These are phyloP conservation scores for Cyphomyrmex costatus DNA, from an alignment of 1,140 invertebrate genomes.

Conservation along the genomic window DNA sequence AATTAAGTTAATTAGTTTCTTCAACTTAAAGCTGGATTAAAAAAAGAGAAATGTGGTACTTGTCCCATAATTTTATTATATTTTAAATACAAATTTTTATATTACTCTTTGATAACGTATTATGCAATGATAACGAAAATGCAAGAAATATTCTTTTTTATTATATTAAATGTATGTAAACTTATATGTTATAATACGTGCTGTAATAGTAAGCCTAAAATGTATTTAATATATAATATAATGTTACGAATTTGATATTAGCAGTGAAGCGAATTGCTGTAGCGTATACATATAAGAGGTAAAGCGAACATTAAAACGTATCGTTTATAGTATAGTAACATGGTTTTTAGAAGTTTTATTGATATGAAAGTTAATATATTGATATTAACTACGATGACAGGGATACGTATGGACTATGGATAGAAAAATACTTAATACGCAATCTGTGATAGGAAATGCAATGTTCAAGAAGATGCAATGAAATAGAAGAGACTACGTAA, in stretches of 20 bases:
- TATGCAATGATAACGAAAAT: too few species aligned
- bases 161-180: constrained; percentile 1
- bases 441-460: constrained; percentile 69
- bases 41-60: constrained; percentile 31
- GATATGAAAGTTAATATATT: constrained; percentile 39
- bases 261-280: not conserved
- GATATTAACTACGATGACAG: constrained; percentile 39
- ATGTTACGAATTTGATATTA: constrained; percentile 49
- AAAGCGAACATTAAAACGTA: constrained; percentile 20
- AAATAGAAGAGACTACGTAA: constrained; percentile 53
- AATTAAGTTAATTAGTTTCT: constrained; percentile 1
- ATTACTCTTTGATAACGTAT: not conserved
- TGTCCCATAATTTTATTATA: constrained; percentile 36
- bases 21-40: not conserved
- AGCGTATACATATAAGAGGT: not conserved
- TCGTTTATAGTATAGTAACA: constrained; percentile 31
- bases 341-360: constrained; percentile 60
- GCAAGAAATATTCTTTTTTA: constrained; percentile 15
- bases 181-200: not conserved
- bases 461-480: constrained; percentile 55
- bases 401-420: constrained; percentile 33
- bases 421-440: constrained; percentile 50
- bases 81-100: constrained; percentile 10
- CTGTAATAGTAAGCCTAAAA: constrained; percentile 49
- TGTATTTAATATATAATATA: constrained; percentile 24